These are phyloP conservation scores for Zeuzera pyrina DNA, from an alignment of 2,888 invertebrate species.

Conservation along the genomic window DNA sequence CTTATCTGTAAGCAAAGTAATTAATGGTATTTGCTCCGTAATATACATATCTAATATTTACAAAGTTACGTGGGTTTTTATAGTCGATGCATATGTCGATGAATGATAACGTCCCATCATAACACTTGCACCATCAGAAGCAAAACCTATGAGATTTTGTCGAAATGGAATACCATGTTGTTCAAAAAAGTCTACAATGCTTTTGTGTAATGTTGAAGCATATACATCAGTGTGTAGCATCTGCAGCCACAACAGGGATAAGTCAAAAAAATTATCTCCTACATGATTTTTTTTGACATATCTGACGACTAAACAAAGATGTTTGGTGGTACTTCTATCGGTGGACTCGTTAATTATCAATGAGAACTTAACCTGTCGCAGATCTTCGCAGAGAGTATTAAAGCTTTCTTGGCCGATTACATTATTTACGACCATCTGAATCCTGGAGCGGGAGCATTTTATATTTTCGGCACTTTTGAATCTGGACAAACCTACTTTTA, in stretches of 20 bases:
- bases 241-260: constrained; percentile 3
- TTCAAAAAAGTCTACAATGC: constrained; percentile 4
- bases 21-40: too few species aligned
- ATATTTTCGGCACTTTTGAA: not conserved
- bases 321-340: constrained; percentile 5
- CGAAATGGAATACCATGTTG: constrained; percentile 4
- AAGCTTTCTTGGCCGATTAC: constrained; percentile 4
- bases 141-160: constrained; percentile 4
- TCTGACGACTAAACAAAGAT: constrained; percentile 4
- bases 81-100: too few species aligned
- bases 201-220: constrained; percentile 1
- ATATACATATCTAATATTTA: too few species aligned
- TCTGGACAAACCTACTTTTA: not conserved
- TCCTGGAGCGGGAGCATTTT: not conserved
- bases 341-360: constrained; percentile 6
- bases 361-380: constrained; percentile 3
- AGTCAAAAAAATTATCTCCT: constrained; percentile 3
- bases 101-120: too few species aligned
- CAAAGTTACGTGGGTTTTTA: too few species aligned
- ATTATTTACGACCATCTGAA: constrained; percentile 1
- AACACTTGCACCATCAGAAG: constrained; percentile 2
- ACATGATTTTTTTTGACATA: constrained; percentile 3
- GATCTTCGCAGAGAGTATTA: constrained; percentile 3
- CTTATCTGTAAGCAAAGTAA: too few species aligned
- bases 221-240: too few species aligned